Evolutionary conservation across 1,140 invertebrate species (phyloP).

Genomic region (Archivesica marissinica): DNA sequence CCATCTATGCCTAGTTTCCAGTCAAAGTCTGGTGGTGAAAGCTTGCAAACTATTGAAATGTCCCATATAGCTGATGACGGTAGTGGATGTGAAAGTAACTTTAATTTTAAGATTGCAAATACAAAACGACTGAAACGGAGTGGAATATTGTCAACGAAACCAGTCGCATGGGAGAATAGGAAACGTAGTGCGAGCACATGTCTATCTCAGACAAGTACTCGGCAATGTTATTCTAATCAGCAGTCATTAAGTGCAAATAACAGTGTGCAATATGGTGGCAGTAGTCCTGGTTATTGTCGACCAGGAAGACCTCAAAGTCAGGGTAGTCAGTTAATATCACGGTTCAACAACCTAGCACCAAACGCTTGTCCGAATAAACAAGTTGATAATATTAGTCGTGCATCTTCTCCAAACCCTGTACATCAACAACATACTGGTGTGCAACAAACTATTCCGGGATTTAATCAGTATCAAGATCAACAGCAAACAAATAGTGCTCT

Average conservation of each 20-base stretch:
- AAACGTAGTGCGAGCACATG: background rate
- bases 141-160: background rate
- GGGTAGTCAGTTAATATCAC: too few relatives aligned
- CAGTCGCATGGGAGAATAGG: background rate
- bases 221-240: background rate
- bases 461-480: background rate
- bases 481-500: background rate
- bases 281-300: too few relatives aligned
- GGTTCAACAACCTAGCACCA: too few relatives aligned
- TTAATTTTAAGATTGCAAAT: slow-evolving; percentile 22
- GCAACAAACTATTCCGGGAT: too few relatives aligned
- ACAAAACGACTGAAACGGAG: background rate
- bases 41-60: slow-evolving; percentile 29
- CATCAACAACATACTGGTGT: too few relatives aligned
- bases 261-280: background rate
- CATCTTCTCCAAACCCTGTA: too few relatives aligned
- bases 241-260: background rate
- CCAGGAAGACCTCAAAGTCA: too few relatives aligned
- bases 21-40: background rate
- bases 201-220: too few relatives aligned
- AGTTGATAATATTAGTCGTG: too few relatives aligned
- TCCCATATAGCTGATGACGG: slow-evolving; percentile 32
- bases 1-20: background rate
- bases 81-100: background rate
- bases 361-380: too few relatives aligned